Conservation (phyloP, 2,888 invertebrate genomes). For the Amphipoea lucens region DNA sequence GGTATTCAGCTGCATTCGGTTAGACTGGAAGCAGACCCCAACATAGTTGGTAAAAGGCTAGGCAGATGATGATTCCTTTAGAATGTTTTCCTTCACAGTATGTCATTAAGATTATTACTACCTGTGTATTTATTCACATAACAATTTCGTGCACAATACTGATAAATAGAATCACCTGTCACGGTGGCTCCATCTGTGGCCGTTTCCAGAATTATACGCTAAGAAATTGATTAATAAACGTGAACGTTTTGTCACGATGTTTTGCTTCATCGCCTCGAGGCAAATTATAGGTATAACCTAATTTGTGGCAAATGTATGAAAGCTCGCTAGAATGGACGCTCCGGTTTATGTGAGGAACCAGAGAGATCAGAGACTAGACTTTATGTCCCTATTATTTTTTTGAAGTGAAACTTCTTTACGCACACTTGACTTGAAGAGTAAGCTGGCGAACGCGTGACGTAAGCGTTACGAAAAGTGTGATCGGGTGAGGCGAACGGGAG, state of each 20-base stretch:
- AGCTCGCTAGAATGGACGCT: background rate
- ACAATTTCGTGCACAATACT: background rate
- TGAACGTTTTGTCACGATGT: constrained; percentile 50
- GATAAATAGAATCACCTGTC: constrained; percentile 19
- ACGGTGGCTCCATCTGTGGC: constrained; percentile 37
- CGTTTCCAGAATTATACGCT: constrained; percentile 37
- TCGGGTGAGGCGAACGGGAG: no score
- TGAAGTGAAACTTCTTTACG: no score
- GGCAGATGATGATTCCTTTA: background rate
- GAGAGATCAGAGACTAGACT: background rate
- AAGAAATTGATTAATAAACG: constrained; percentile 57
- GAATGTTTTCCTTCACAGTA: background rate
- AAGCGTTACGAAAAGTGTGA: no score
- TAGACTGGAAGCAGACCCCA: no score
- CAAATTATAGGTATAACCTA: constrained; percentile 43
- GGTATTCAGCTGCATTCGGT: no score
- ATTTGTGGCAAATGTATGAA: constrained; percentile 33
- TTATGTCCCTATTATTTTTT: no score
- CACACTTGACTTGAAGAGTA: no score
- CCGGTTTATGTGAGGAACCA: background rate
- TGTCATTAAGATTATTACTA: background rate
- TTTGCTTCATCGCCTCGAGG: constrained; percentile 50
- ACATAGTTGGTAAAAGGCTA: no score
- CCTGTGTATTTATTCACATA: background rate
- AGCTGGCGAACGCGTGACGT: no score